Base-by-base conservation (phyloP, 2,113 vertebrate genomes). In the Aptenodytes patagonicus region DNA sequence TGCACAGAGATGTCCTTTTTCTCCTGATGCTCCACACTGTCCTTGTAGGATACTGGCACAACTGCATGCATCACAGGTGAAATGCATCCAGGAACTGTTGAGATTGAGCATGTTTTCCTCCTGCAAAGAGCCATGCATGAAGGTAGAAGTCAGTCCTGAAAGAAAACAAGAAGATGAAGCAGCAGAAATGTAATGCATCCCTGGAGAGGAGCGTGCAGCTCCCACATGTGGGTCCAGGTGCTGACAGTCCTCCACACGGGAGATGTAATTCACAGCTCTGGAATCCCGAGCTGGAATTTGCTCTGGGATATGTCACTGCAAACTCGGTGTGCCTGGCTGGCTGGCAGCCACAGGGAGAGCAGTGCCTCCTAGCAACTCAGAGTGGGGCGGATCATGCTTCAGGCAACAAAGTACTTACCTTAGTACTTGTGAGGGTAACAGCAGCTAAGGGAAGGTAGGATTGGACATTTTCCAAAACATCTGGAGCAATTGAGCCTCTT, bases 331-430 rank as follows among this genome's bases (percentile, higher is more conserved):
- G n/a, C n/a, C 60, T 36, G 60, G 60, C 57, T n/a, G 66, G 34
- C 61, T 49, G 0, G 70, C 61, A 84, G 87, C 77, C 93, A 92
- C 16, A 8, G 13, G 15, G 49, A 54, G 15, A 87, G 47, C 80
- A 11, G 29, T 58, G 52, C 52, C 49, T 92, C 10, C 47, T 47
- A 77, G 80, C 64, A 75, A 0, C 69, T 32, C 40, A 10, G 62
- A 32, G 68, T 2, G 0, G 8, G 66, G 32, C 0, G 3, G 52
- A 57, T 46, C 1, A 0, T 1, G 4, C 90, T 55, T 16, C n/a
- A 21, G 49, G 90, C 54, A 77, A 10, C 31, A 9, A 49, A 54
- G 20, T 17, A 8, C 83, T 75, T 21, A 21, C 10, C 2, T 0
- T 0, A 18, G 36, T 13, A 17, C 24, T 57, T 3, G 0, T 3